A percentile compares a stretch with the other conserved stretches of the same genome.
These are phyloP conservation scores for Microctonus hyperodae DNA, from an alignment of 2,888 invertebrate species.

Conservation along the genomic window DNA sequence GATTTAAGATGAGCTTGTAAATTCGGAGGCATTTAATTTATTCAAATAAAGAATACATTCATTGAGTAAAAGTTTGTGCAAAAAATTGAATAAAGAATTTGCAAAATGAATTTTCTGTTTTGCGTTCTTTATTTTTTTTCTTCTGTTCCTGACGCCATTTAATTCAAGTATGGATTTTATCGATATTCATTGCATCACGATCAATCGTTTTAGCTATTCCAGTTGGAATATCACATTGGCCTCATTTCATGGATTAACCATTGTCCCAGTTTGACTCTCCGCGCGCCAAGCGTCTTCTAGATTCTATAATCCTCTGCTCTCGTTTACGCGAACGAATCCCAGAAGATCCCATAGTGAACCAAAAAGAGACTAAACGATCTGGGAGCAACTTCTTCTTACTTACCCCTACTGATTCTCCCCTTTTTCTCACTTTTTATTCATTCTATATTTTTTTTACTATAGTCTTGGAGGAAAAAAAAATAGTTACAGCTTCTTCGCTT, in stretches of 20 bases:
- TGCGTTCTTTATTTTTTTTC: background rate
- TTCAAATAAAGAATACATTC: constrained; percentile 51
- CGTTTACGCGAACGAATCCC: constrained; percentile 27
- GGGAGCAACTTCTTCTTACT: constrained; percentile 6
- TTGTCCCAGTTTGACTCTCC: constrained; percentile 34
- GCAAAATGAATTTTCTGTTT: background rate
- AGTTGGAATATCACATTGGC: constrained; percentile 42
- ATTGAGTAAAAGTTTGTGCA: constrained; percentile 21
- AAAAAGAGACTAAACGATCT: constrained; percentile 27
- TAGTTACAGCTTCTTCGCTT: constrained; percentile 4
- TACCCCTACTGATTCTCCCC: background rate
- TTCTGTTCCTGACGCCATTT: background rate
- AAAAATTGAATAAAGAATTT: background rate
- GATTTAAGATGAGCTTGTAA: background rate
- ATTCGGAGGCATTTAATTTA: constrained; percentile 34
- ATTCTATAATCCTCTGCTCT: constrained; percentile 31
- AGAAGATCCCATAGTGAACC: constrained; percentile 18
- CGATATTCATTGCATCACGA: constrained; percentile 43
- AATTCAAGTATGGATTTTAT: constrained; percentile 38
- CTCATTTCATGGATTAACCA: constrained; percentile 45
- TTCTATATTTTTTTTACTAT: background rate
- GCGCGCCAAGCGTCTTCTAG: constrained; percentile 18
- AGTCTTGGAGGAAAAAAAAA: background rate
- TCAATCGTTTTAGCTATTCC: constrained; percentile 40
- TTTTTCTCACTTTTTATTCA: constrained; percentile 8